Evolutionary conservation across 2,113 vertebrate species (phyloP).

Genomic region (Entomyzon cyanotis): DNA sequence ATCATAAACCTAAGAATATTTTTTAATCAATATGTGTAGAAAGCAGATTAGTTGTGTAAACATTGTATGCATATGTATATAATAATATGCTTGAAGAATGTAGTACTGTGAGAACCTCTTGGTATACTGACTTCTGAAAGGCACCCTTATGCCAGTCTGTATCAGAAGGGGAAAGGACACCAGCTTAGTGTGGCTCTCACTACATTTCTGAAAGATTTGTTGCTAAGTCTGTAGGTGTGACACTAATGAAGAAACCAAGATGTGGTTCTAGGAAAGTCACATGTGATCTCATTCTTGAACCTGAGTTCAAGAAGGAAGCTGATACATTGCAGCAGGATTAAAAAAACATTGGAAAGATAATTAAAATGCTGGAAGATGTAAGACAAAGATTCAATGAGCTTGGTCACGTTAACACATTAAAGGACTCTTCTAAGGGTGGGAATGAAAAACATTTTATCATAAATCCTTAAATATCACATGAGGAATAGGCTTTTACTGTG

Average conservation of each 20-base stretch:
- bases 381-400: not conserved
- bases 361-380: not conserved
- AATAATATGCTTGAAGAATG: not conserved
- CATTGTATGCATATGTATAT: not conserved
- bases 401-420: not conserved
- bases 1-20: not conserved
- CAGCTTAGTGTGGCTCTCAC: not conserved
- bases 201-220: not conserved
- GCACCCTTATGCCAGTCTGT: not conserved
- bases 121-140: not conserved
- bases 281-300: not conserved
- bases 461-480: not conserved
- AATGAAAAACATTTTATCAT: not conserved
- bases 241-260: not conserved
- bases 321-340: not conserved
- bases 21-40: not conserved
- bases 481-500: not conserved
- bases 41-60: not conserved
- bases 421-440: not conserved
- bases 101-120: not conserved
- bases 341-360: not conserved
- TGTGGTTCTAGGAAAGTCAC: not conserved
- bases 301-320: not conserved
- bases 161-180: not conserved
- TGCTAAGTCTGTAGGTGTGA: not conserved